Evolutionary conservation across 2,113 vertebrate genomes (phyloP), one percentile per base, ranked within the genome.

Genomic region (Apus apus): DNA sequence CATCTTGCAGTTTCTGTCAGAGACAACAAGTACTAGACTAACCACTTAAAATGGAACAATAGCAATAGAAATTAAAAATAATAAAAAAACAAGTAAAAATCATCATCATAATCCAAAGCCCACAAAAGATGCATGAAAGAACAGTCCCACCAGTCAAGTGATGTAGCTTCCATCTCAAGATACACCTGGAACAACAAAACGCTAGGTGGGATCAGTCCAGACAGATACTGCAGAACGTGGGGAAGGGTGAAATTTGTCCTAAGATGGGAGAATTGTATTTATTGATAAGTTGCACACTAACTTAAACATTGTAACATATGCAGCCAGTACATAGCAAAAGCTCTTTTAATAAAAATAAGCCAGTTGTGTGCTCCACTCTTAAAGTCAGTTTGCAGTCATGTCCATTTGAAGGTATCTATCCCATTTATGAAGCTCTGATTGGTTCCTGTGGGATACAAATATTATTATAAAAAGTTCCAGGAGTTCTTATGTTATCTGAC

Each of bases 41-140:
- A 74, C 16, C 6, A 83, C 57, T 82, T 71, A 36, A 73, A 90
- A 62, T 3, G 26, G 19, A 48, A 25, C 21, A 23, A 25, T 50
- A 50, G 5, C 23, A 50, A 25, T 50, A 50, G 23, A 22, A 50
- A 50, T 45, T n/a, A n/a, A n/a, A n/a, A 45, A 45, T 45, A 45
- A 45, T 45, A 45, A 45, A 15, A 45, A 45, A 15, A 45, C 10
- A 15, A 45, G 17, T 46, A 46, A 45, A 16, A 50, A 50, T 50
- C 23, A 50, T 25, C 26, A 36, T 50, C 34, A 60, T 21, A 76
- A 0, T 0, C 8, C 1, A 67, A 67, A 46, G 6, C 13, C 21
- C 64, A 11, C 8, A 9, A 60, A 89, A 82, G 22, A 34, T 18
- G 10, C 29, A 29, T 51, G 22, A 51, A n/a, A 67, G 54, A 64